Base-by-base conservation (phyloP, 2,888 invertebrate species). In the Caenorhabditis sulstoni region DNA sequence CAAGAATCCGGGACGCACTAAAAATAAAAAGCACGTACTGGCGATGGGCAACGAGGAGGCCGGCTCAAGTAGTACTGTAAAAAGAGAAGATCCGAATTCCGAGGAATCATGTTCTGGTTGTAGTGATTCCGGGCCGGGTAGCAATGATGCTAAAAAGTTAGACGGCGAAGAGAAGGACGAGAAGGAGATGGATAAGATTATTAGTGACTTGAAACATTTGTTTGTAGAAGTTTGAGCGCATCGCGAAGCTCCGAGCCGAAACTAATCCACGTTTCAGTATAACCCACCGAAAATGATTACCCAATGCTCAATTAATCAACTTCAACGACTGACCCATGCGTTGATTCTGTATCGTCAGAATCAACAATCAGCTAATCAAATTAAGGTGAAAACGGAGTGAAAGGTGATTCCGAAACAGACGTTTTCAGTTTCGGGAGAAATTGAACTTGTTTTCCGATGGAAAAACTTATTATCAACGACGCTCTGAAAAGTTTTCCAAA, bases 191-290 rank as follows among this genome's bases (percentile, higher is more conserved):
- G 68, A 76, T 59, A 66, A 45, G 35, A 68, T 76, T 65, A 52
- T 76, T 58, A 58, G 41, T 49, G 76, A 76, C 57, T 45, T 76
- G 37, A 68, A 70, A 64, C 37, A 76, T 58, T 59, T 76, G 47
- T 76, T 70, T 35, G 64, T 68, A 39, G 68, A 76, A 70, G 73
- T 65, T 73, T 20, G 44, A 16, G 16, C 47, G 23, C 41, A 41
- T 11, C 11, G 14, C 11, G 14, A 41, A 8, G 41, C 41, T 41
- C 29, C 29, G 7, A 41, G 11, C 41, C 11, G 14, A 41, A 11
- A 41, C 11, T 41, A 3, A 41, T 3, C 11, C 11, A 41, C 4
- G 14, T 73, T 73, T 23, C 73, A 73, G 73, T 68, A 68, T 68
- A 39, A 23, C 23, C 65, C 76, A 11, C 76, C 76, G 18, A 67